Conservation (phyloP, 2,888 invertebrate genomes). For the Clostera curtula region DNA sequence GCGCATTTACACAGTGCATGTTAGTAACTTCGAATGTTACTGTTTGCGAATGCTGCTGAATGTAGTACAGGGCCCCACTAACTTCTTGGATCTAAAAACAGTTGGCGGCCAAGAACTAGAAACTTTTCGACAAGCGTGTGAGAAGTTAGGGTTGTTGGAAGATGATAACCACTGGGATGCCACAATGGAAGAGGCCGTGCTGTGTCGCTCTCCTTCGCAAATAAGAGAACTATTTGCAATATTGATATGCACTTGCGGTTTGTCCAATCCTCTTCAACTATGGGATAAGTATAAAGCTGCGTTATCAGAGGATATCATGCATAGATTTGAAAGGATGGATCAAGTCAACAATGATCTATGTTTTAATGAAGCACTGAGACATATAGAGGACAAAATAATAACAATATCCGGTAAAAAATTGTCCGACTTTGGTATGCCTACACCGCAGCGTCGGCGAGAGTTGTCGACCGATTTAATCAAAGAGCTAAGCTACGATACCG, state of each 20-base stretch:
- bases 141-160: conserved; percentile 28
- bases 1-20: conserved; percentile 22
- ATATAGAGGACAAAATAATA: conserved; percentile 19
- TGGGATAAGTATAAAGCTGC: too few species aligned
- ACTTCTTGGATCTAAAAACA: conserved; percentile 22
- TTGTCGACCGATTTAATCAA: conserved; percentile 13
- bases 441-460: conserved; percentile 14
- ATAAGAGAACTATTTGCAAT: too few species aligned
- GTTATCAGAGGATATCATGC: too few species aligned
- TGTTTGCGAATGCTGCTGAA: conserved; percentile 19
- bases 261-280: too few species aligned
- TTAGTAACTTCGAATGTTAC: conserved; percentile 18
- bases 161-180: too few species aligned
- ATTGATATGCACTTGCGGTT: too few species aligned
- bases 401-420: conserved; percentile 20
- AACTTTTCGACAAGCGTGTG: conserved; percentile 30
- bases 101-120: too few species aligned
- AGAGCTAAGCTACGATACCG: conserved; percentile 18
- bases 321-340: conserved; percentile 1
- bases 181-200: too few species aligned
- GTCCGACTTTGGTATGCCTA: conserved; percentile 18
- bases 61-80: conserved; percentile 13
- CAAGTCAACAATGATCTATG: conserved; percentile 10
- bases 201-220: too few species aligned
- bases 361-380: conserved; percentile 16